Base-by-base conservation (phyloP, 2,797 vertebrate genomes). In the Cynodonichthys magdalenae region DNA sequence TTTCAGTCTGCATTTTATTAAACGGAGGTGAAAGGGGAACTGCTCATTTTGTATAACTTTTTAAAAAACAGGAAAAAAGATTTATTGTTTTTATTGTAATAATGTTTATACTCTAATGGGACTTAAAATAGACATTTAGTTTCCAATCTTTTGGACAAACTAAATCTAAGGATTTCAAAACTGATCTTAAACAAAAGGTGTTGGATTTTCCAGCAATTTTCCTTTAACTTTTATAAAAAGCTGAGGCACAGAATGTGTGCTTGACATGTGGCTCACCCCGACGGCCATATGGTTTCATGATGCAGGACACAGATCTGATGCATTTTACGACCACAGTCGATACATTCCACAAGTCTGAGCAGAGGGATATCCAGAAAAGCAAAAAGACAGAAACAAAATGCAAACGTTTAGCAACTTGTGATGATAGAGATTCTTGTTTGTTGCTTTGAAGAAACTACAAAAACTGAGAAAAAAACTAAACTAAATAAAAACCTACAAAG, bases 291-390 rank as follows among this genome's bases (percentile, higher is more conserved):
- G 57, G 95, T 95, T 59, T 99, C 97, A 72, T 98, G 89, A 88
- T 99, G 97, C 85, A 99, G 94, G 71, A 97, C 96, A 77, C 97
- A 99, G 82, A 99, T 98, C 91, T 99, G 97, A 82, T 99, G 97
- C 96, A 98, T 98, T 94, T 99, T 99, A 86, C 97, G 94, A 82
- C 95, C 95, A 69, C 97, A 99, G 74, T 99, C 97, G 9, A 77
- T 92, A 93, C 97, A 99, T 93, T 98, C 97, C 89, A 98, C 94
- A 87, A 98, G 95, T 77, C 97, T 99, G 84, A 81, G 80, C 20
- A 9, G 31, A n/a, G 59, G 63, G 14, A 63, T 59, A 65, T 24
- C 42, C 0, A 18, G 46, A 15, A 49, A 36, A 36, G 10, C 74
- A 63, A 76, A 24, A 69, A 76, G 28, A 64, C 41, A 75, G 52